phyloP scores from a whole-genome alignment of 1,140 invertebrate species.

The Conopomorpha cramerella region DNA sequence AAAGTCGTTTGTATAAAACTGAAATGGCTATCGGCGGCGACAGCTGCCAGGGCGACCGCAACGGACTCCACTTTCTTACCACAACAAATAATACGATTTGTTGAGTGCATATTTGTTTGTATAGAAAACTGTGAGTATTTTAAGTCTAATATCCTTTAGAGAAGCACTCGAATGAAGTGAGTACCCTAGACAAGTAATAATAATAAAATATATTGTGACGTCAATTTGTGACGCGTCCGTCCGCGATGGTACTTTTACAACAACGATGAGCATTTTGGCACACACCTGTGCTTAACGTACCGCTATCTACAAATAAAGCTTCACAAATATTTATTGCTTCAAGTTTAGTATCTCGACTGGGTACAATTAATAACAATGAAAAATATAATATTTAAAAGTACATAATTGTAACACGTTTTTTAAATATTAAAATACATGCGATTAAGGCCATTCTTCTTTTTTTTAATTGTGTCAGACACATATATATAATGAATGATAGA shows the following conservation, averaged over 20 bases:
- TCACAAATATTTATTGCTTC: constrained; percentile 43
- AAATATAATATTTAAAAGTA: not conserved
- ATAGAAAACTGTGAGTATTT: no score
- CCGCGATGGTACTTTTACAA: constrained; percentile 6
- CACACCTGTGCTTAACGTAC: constrained; percentile 29
- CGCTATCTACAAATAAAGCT: constrained; percentile 34
- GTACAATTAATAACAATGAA: constrained; percentile 14
- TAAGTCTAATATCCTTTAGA: no score
- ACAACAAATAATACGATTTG: not conserved
- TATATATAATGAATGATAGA: constrained; percentile 17
- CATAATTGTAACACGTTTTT: not conserved
- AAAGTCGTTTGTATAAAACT: not conserved
- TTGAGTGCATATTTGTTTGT: not conserved
- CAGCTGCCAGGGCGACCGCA: not conserved
- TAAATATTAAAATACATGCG: not conserved
- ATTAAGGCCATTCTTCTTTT: constrained; percentile 1
- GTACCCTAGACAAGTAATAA: no score
- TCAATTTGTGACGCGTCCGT: no score
- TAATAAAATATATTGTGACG: no score
- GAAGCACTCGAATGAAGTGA: no score
- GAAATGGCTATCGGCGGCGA: not conserved
- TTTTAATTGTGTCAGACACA: constrained; percentile 21
- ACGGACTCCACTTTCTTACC: not conserved
- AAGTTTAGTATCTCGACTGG: no score
- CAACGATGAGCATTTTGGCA: constrained; percentile 35